Base-by-base conservation (phyloP, 1,140 invertebrate species). In the Drosophila azteca region DNA sequence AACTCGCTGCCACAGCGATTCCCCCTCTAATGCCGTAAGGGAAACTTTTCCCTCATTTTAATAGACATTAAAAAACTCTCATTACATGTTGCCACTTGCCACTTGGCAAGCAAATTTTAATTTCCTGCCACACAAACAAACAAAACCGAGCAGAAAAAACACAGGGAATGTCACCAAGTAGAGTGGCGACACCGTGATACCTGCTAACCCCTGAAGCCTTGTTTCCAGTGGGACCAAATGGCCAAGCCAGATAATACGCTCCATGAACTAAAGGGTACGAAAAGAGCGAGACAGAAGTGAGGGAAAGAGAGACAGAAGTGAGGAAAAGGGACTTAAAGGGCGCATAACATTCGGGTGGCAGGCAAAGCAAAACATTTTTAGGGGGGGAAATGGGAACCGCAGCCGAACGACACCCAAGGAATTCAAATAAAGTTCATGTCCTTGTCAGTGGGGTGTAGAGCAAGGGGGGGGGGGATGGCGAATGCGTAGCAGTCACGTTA, bases 361-460 rank as follows among this genome's bases (percentile, higher is more conserved):
- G 31, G 31, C 2, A 29, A 31, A 11, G 6, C 3, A 13, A 11
- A 54, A 72, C 61, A 50, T 69, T 72, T 54, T 57, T 57, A 51
- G 11, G 41, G 57, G 62, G 62, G 57, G 62, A 49, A 41, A 31
- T 60, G 69, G 57, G 57, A 85, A 85, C 82, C 82, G 73, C 82
- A 77, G 65, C 60, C 51, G 44, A 74, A 60, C 82, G 70, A 68
- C 74, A 77, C 62, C 64, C 65, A 71, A 87, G 83, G 82, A 87
- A 87, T 87, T 87, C 82, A 87, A 87, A 87, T 87, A 87, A 87
- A 87, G 74, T 87, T 88, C 81, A 87, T 81, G 81, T 78, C 66
- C 58, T 77, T 71, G 74, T 82, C 61, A 67, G 55, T 59, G 39
- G 49, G 8, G 8, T 9, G 60, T 22, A 22, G 43, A 44, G 26